Base-by-base conservation (phyloP, 2,888 invertebrate species). In the Eudasyphora cyanicolor region DNA sequence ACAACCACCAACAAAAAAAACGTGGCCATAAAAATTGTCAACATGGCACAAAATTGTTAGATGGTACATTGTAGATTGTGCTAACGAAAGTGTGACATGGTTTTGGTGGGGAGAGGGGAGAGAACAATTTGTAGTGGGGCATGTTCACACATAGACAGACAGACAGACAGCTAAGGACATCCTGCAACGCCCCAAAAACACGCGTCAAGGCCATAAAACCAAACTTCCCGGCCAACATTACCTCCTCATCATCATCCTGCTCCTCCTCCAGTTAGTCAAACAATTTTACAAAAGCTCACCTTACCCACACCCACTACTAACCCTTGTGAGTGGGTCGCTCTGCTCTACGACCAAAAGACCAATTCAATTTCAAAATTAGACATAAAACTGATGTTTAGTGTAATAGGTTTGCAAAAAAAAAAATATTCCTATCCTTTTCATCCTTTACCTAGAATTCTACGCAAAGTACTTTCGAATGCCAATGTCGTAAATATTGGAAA, bases 351-450 rank as follows among this genome's bases (percentile, higher is more conserved):
- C 32, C 32, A 5, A 42, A 35, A 38, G n/a, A n/a, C n/a, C 21
- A 2, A 38, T 67, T 79, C 79, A 76, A 73, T 76, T 69, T 57
- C 57, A 27, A 57, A 57, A 57, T 73, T 60, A 17, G 42, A 79
- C 76, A 76, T 79, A 79, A 82, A 82, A 67, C 76, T 79, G 79
- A 79, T 82, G 76, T 74, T 42, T 60, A 14, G n/a, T 49, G 24
- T 73, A 57, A 79, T 69, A 79, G 67, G 21, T 10, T 76, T 67
- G 60, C 67, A 32, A 70, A 51, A 64, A 62, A 62, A 6, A 62
- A 10, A 24, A 24, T 42, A 38, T 21, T 2, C n/a, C n/a, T n/a
- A 27, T n/a, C 1, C 70, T 45, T 57, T n/a, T n/a, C n/a, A n/a
- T n/a, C n/a, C n/a, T n/a, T n/a, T n/a, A n/a, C 27, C 27, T 14